Conservation (phyloP, 2,113 vertebrate species). For the Lamprotornis superbus region DNA sequence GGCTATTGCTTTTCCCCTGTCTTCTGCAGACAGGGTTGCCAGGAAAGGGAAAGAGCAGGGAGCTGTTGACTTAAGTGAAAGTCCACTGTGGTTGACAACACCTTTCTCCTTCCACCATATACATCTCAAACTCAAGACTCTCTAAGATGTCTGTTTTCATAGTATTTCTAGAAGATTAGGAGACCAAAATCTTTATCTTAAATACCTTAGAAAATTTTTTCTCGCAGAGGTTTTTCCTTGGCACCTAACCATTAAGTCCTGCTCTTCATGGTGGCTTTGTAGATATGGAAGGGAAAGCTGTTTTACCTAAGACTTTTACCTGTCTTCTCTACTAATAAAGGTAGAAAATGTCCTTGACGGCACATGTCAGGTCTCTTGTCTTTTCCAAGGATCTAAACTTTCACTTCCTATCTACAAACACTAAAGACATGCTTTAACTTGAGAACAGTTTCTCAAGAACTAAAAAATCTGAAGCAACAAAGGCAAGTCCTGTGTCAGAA, state of each 20-base stretch:
- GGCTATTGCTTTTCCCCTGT: background rate
- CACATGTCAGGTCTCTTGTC: background rate
- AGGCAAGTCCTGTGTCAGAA: background rate
- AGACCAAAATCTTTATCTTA: background rate
- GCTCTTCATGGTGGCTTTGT: background rate
- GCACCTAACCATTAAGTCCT: background rate
- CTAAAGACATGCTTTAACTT: background rate
- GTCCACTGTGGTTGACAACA: background rate
- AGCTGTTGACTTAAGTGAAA: background rate
- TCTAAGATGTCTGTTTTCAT: background rate
- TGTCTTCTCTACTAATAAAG: background rate
- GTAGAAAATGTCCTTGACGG: background rate
- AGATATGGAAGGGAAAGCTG: background rate
- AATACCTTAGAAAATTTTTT: background rate
- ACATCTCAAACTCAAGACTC: background rate
- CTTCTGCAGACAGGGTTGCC: background rate
- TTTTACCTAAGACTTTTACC: background rate
- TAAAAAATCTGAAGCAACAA: background rate
- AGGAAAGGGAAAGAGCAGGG: background rate
- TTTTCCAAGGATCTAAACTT: background rate
- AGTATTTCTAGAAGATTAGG: background rate
- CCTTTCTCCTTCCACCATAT: background rate
- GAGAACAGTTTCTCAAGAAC: background rate
- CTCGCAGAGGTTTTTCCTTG: background rate
- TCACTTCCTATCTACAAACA: background rate